phyloP scores from a whole-genome alignment of 2,797 vertebrate species.

The Oryzias sinensis region DNA sequence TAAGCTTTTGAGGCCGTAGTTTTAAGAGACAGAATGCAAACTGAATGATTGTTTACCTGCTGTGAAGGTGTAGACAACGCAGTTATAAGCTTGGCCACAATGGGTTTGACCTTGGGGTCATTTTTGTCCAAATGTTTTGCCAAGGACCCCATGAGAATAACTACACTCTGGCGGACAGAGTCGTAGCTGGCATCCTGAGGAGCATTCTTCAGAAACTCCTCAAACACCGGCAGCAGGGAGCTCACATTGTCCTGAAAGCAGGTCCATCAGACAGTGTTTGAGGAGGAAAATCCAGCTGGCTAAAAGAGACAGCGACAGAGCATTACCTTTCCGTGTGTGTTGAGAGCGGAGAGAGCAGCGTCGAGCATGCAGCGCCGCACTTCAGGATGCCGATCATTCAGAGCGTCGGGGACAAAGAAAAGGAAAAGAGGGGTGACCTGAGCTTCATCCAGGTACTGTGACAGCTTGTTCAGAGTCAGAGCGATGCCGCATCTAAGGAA shows the following conservation, averaged over 20 bases:
- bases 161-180: slow-evolving; percentile 95
- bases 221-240: slow-evolving; percentile 94
- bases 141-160: slow-evolving; percentile 97
- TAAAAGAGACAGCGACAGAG: not conserved
- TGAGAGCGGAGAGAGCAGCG: slow-evolving; percentile 91
- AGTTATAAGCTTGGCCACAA: slow-evolving; percentile 94
- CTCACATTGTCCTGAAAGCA: slow-evolving; percentile 88
- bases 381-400: slow-evolving; percentile 91
- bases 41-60: slow-evolving; percentile 79
- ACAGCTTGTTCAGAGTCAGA: slow-evolving; percentile 91
- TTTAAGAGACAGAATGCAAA: not conserved
- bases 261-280: not conserved
- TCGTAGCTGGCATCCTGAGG: slow-evolving; percentile 97
- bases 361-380: slow-evolving; percentile 97
- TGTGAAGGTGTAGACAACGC: slow-evolving; percentile 97
- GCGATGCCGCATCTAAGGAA: slow-evolving; percentile 90
- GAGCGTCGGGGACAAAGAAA: slow-evolving; percentile 96
- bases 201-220: slow-evolving; percentile 95
- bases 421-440: slow-evolving; percentile 96
- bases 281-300: not conserved
- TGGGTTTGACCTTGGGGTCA: slow-evolving; percentile 98
- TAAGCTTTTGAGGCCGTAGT: not conserved
- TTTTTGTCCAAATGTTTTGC: slow-evolving; percentile 98
- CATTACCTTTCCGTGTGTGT: slow-evolving; percentile 93
- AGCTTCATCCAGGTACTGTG: slow-evolving; percentile 87